phyloP scores from a whole-genome alignment of 2,797 vertebrate species.

The Euphonia xanthogaster region DNA sequence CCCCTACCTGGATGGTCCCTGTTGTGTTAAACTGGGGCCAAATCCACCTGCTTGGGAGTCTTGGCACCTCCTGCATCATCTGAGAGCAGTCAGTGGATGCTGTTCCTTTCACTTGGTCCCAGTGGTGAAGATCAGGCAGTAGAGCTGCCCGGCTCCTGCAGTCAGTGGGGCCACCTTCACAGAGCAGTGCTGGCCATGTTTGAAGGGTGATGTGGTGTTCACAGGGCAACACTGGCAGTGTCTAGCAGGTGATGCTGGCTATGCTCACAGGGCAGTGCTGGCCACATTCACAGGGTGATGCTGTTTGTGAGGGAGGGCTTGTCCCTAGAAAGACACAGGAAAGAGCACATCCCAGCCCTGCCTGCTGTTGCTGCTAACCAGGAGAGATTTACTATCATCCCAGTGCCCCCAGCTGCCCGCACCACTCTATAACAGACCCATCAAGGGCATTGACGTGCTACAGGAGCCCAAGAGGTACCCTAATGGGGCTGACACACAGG shows the following conservation, averaged over 20 bases:
- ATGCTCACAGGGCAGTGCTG: not conserved
- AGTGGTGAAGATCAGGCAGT: not conserved
- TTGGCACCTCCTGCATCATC: not conserved
- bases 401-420: fast-evolving
- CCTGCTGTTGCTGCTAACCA: not conserved
- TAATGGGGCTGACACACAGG: fast-evolving
- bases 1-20: not conserved
- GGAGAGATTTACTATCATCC: not conserved
- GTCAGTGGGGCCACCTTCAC: fast-evolving
- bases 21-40: not conserved
- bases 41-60: not conserved
- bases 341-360: not conserved
- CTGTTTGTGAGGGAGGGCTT: not conserved
- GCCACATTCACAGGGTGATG: not conserved
- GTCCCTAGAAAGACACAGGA: not conserved
- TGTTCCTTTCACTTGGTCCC: not conserved
- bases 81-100: not conserved
- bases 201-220: not conserved
- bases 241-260: not conserved
- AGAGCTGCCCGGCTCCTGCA: not conserved
- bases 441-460: not conserved
- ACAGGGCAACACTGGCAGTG: not conserved
- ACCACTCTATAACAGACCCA: not conserved
- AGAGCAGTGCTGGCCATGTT: fast-evolving
- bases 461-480: not conserved